Conservation (phyloP, 2,888 invertebrate species). For the Heliconius ethilla region DNA sequence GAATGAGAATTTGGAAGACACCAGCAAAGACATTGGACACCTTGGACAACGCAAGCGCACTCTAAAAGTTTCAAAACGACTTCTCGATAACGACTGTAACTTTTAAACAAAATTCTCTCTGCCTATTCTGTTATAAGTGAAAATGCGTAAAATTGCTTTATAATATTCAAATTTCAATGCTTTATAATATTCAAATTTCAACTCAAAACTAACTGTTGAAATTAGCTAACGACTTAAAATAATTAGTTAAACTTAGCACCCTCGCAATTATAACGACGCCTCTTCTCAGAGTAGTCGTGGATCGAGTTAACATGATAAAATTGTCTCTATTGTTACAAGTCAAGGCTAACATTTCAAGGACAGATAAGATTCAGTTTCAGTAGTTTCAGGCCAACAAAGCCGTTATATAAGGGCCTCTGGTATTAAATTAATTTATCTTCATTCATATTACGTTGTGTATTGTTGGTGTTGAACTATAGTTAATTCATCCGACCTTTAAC, state of each 20-base stretch:
- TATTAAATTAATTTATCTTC: slow-evolving; percentile 46
- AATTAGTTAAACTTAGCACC: slow-evolving; percentile 12
- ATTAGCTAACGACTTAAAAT: slow-evolving; percentile 6
- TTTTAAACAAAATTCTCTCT: no score
- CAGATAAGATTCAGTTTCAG: slow-evolving; percentile 39
- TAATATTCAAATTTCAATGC: no score
- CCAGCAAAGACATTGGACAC: no score
- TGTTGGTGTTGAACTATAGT: slow-evolving; percentile 44
- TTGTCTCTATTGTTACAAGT: slow-evolving; percentile 37
- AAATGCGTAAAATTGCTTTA: no score
- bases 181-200: no score
- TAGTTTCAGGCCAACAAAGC: slow-evolving; percentile 21
- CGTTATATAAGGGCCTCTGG: slow-evolving; percentile 39
- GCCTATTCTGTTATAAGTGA: no score
- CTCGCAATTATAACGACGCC: slow-evolving; percentile 4
- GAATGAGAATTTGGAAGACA: no score
- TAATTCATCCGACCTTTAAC: slow-evolving; percentile 41
- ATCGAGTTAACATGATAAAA: slow-evolving; percentile 33
- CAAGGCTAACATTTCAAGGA: slow-evolving; percentile 37
- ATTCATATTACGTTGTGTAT: slow-evolving; percentile 43
- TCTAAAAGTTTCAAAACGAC: no score
- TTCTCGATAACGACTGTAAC: no score
- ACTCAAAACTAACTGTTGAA: background rate
- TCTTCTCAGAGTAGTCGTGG: slow-evolving; percentile 13
- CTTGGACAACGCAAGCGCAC: no score